Conservation (phyloP, 2,888 invertebrate species). For the Agriopis marginaria region DNA sequence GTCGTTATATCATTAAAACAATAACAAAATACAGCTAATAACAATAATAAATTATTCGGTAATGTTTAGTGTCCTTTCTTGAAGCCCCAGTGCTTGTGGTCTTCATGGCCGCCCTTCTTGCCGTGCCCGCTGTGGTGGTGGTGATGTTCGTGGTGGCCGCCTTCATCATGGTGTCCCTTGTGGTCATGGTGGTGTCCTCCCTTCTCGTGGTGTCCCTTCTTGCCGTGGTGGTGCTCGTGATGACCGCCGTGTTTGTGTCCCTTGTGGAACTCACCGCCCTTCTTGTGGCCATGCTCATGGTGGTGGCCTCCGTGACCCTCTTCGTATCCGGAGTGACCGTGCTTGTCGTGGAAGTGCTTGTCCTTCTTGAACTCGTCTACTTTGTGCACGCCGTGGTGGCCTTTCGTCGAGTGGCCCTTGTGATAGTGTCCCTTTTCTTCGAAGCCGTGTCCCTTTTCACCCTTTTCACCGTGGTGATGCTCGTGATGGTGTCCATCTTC, state of each 20-base stretch:
- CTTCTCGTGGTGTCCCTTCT: conserved; percentile 92
- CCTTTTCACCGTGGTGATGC: conserved; percentile 88
- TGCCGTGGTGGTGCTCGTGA: conserved; percentile 92
- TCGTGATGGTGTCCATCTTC: conserved; percentile 88
- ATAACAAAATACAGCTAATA: conserved; percentile 39
- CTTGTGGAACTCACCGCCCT: conserved; percentile 92
- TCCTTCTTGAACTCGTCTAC: conserved; percentile 94
- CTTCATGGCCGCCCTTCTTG: conserved; percentile 92
- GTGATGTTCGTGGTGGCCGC: conserved; percentile 92
- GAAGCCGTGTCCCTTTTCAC: conserved; percentile 86
- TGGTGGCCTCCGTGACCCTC: conserved; percentile 92
- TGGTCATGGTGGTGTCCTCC: conserved; percentile 93
- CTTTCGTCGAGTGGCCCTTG: conserved; percentile 94
- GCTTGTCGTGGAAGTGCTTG: conserved; percentile 94
- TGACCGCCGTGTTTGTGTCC: conserved; percentile 92
- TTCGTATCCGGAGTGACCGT: conserved; percentile 91
- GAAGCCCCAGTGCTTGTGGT: conserved; percentile 92
- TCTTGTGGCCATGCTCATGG: conserved; percentile 91
- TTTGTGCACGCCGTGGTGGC: conserved; percentile 94
- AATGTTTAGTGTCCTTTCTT: conserved; percentile 81
- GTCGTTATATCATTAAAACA: conserved; percentile 26
- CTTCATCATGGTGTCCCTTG: conserved; percentile 92
- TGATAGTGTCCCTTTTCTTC: conserved; percentile 89
- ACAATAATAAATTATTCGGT: conserved; percentile 35
- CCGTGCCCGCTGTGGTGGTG: conserved; percentile 90